A percentile compares a stretch with the other conserved stretches of the same genome.
Evolutionary conservation across 2,113 vertebrate species (phyloP).

Genomic region (Rutilus rutilus): DNA sequence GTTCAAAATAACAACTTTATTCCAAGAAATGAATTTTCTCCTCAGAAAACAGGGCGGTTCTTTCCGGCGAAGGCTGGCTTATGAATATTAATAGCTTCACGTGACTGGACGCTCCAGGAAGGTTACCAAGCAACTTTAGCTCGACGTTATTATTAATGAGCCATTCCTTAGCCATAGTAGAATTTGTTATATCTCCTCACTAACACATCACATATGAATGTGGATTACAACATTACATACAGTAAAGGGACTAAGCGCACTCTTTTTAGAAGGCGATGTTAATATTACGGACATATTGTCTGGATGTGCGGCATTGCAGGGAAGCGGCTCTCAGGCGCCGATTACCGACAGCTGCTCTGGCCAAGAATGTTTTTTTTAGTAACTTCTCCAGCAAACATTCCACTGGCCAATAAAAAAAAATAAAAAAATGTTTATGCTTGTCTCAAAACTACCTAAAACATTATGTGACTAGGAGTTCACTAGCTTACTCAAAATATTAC

Average conservation of each 20-base stretch:
- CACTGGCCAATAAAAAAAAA: not conserved
- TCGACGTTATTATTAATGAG: not conserved
- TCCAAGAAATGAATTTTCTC: not conserved
- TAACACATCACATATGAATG: not conserved
- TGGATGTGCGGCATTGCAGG: constrained; percentile 59
- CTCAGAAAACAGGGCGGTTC: not conserved
- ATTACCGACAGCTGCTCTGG: constrained; percentile 63
- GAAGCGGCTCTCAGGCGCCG: constrained; percentile 42
- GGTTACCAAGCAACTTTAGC: constrained; percentile 6
- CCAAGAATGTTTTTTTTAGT: constrained; percentile 48
- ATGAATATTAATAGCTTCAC: not conserved
- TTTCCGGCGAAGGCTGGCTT: not conserved
- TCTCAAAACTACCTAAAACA: not conserved
- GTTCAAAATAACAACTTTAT: too few species aligned
- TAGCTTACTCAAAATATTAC: not conserved
- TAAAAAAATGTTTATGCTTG: not conserved
- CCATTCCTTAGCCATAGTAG: constrained; percentile 1
- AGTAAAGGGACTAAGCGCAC: constrained; percentile 52
- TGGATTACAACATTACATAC: not conserved
- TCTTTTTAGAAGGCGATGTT: not conserved
- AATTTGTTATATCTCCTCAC: not conserved
- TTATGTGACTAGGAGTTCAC: not conserved
- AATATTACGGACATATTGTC: not conserved
- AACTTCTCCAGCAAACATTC: constrained; percentile 53
- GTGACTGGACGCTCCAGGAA: not conserved